phyloP scores from a whole-genome alignment of 2,888 invertebrate genomes.

The Psylliodes chrysocephalus region DNA sequence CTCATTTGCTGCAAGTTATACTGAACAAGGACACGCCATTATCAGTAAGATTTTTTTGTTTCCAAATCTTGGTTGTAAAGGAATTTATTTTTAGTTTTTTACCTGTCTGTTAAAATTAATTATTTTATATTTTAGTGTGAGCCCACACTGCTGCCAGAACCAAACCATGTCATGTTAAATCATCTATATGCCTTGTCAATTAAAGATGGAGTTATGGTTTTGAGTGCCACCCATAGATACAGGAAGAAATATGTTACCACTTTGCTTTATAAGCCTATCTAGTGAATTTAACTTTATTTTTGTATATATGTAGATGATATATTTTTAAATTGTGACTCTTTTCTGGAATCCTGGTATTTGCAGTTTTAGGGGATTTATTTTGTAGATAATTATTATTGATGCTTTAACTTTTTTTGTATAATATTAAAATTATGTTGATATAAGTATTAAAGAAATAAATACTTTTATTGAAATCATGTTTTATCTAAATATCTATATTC shows the following conservation, averaged over 20 bases:
- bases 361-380: constrained; percentile 19
- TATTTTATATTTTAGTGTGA: constrained; percentile 85
- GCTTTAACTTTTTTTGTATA: constrained; percentile 21
- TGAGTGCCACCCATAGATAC: constrained; percentile 98
- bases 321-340: constrained; percentile 18
- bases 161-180: constrained; percentile 99
- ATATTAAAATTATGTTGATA: constrained; percentile 16
- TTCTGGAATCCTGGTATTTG: constrained; percentile 5
- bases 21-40: constrained; percentile 98
- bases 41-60: constrained; percentile 71
- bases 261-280: constrained; percentile 97
- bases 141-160: constrained; percentile 98
- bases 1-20: constrained; percentile 98
- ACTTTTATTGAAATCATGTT: too few relatives aligned
- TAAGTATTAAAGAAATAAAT: constrained; percentile 18
- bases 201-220: constrained; percentile 99
- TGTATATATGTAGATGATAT: constrained; percentile 16
- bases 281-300: constrained; percentile 56
- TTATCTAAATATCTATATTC: too few relatives aligned
- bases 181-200: constrained; percentile 99
- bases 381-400: constrained; percentile 28
- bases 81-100: too few relatives aligned
- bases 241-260: constrained; percentile 99
- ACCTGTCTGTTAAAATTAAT: too few relatives aligned
- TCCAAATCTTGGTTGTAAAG: neutral